A percentile compares a stretch with the other conserved stretches of the same genome.
Evolutionary conservation across 2,888 invertebrate species (phyloP).

Genomic region (Orthonevra nobilis): DNA sequence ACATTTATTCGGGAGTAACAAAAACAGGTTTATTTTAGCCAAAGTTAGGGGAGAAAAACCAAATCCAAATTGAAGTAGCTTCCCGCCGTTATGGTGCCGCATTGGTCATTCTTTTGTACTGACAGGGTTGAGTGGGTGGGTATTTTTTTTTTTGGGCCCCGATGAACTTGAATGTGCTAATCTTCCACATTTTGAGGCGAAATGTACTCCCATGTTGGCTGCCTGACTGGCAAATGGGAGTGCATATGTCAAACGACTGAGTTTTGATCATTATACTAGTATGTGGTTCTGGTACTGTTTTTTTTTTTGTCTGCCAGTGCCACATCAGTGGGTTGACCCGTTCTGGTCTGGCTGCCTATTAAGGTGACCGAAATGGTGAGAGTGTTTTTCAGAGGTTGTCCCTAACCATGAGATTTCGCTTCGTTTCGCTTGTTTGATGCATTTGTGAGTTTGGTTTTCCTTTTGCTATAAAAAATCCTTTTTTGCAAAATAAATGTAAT

Average conservation of each 20-base stretch:
- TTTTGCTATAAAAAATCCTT: too few relatives aligned
- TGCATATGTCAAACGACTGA: slow-evolving; percentile 59
- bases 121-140: background rate
- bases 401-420: too few relatives aligned
- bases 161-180: slow-evolving; percentile 69
- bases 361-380: too few relatives aligned
- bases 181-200: slow-evolving; percentile 51
- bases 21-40: slow-evolving; percentile 35
- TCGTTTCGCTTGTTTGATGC: too few relatives aligned
- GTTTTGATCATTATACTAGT: slow-evolving; percentile 22
- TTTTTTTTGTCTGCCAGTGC: slow-evolving; percentile 14
- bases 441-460: too few relatives aligned
- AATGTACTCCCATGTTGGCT: slow-evolving; percentile 11
- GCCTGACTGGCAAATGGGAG: slow-evolving; percentile 17
- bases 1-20: slow-evolving; percentile 46
- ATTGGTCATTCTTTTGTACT: slow-evolving; percentile 50
- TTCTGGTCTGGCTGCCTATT: slow-evolving; percentile 1
- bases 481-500: too few relatives aligned
- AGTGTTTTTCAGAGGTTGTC: too few relatives aligned
- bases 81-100: slow-evolving; percentile 60
- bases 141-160: slow-evolving; percentile 48
- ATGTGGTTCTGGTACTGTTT: too few relatives aligned
- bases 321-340: slow-evolving; percentile 4
- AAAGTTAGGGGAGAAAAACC: background rate
- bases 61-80: slow-evolving; percentile 8